Percentiles rank a stretch among this genome's conserved stretches.
These are phyloP conservation scores for Polypedilum pembai DNA, from an alignment of 1,140 invertebrate species.

Conservation along the genomic window DNA sequence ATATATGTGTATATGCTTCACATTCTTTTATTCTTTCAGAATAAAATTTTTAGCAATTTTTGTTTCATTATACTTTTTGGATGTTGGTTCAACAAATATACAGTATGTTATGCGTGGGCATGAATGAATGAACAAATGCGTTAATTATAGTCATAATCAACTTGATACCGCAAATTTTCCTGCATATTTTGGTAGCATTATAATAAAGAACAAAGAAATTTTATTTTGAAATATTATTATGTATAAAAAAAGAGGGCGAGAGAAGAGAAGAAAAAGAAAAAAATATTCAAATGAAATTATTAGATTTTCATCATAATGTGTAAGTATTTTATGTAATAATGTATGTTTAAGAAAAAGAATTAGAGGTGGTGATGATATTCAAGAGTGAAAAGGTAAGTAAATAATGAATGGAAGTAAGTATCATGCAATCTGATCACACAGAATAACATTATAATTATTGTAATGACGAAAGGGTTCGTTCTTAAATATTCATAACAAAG, in stretches of 20 bases:
- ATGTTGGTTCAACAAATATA: neutral
- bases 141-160: conserved; percentile 27
- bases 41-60: neutral
- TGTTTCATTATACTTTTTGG: neutral
- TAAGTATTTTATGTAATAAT: neutral
- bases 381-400: neutral
- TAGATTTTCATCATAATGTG: neutral
- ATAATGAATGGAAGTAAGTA: neutral
- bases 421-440: conserved; percentile 11
- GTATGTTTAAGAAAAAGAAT: neutral
- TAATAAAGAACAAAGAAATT: neutral
- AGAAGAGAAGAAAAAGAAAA: neutral
- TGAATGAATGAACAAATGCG: neutral
- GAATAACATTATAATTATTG: neutral
- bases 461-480: neutral
- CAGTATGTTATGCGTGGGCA: neutral
- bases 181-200: neutral
- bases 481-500: conserved; percentile 12
- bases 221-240: neutral
- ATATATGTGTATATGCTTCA: neutral
- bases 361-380: neutral
- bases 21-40: neutral
- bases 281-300: neutral
- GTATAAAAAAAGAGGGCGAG: neutral
- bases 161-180: conserved; percentile 24